Evolutionary conservation across 1,140 invertebrate genomes (phyloP), one percentile per base, ranked within the genome.

Genomic region (Pseudomyrmex pallidus): DNA sequence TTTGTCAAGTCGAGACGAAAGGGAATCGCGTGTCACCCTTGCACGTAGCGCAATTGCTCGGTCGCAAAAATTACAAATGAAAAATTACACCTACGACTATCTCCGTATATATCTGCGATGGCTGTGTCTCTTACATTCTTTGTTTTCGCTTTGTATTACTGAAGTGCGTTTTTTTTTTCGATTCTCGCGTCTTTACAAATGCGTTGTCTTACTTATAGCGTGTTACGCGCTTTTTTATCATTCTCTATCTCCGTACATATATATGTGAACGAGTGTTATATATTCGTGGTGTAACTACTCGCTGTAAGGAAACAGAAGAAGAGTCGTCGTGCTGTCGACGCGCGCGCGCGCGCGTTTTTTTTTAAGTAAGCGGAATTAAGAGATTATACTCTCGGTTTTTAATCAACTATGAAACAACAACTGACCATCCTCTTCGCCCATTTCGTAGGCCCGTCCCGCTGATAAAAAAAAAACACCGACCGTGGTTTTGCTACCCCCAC

Each of bases 1-100:
- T 56, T 67, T 66, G 22, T 66, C 63, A 72, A 83, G 84, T 25
- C 25, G 61, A 76, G 46, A 63, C 10, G 15, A 17, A 17, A 64
- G 46, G n/a, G 8, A 35, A 35, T 76, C 50, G 73, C 35, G 35
- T 61, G 35, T 61, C 56, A 17, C n/a, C 35, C 68, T 46, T 56
- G 15, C 70, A 50, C 46, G 25, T 44, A 66, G 56, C 74, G 46
- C 50, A 62, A 48, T 8, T 48, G 15, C 20, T 8, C 46, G 48
- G 25, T 25, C 35, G 20, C 64, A 56, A 25, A 77, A 70, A 70
- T 80, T 80, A 80, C 44, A 80, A 80, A 80, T 80, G 17, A 80
- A 78, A 66, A 80, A n/a, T 80, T 80, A 80, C 76, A 72, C 15
- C 54, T 80, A 80, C 54, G 66, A 80, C 56, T 70, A 80, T 72